Base-by-base conservation (phyloP, 2,888 invertebrate species). In the Stictocephala bisonia region DNA sequence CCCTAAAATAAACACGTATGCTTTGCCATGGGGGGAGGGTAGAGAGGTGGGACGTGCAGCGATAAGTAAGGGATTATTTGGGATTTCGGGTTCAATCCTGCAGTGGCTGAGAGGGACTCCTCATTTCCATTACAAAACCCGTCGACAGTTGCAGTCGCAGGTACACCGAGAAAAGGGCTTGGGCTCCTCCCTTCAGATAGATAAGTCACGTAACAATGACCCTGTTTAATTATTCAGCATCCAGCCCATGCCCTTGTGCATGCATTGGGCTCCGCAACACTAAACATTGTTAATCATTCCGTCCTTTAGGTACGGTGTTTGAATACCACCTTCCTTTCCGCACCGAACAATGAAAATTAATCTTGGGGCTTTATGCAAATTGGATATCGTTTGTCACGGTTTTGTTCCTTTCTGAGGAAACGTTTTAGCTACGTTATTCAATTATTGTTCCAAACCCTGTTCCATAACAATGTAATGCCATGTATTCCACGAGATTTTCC, bases 221-320 rank as follows among this genome's bases (percentile, higher is more conserved):
- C 40, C 15, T 40, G 20, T 3, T 22, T 60, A 60, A 60, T 60
- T 60, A 60, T 60, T 31, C 60, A 35, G 31, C 40, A 60, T 60
- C 40, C 60, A 60, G 27, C 31, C 24, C 13, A 60, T n/a, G 40
- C 60, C 60, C 60, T 60, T 35, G 29, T 40, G 22, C 20, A 22
- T 11, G 29, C 13, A 31, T 56, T 60, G 40, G 29, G 40, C 13
- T 40, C 60, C 60, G 31, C 60, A 60, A n/a, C n/a, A n/a, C n/a
- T n/a, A 60, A 60, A 60, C 60, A 60, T 40, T 60, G 60, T 60
- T 35, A 35, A 60, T 60, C 60, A 60, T 60, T 40, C 60, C 60
- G 31, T 22, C 60, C 35, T 60, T 60, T 60, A 35, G 60, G 40
- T 35, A 29, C 60, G 13, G 22, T 40, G 20, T 15, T 53, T 29